Evolutionary conservation across 2,888 invertebrate species (phyloP), one percentile per base, ranked within the genome.

Genomic region (Electrophaes corylata): DNA sequence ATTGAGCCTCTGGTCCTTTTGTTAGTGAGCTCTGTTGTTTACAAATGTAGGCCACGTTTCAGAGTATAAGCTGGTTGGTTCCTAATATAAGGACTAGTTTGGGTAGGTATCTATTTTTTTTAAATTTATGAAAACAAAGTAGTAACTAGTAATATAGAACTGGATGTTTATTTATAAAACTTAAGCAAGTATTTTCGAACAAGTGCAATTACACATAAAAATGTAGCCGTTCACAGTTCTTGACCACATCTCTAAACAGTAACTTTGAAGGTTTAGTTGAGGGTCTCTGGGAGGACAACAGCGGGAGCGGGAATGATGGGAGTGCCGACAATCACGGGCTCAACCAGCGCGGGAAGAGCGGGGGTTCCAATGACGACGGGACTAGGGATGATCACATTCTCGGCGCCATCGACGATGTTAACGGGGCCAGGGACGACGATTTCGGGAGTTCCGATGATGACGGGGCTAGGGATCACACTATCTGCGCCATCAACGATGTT

Each of bases 181-280:
- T 63, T 48, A 11, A 53, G 18, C 2, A 65, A 59, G 64, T 53
- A 50, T 64, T 50, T 40, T 39, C n/a, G 57, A 62, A 63, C 46
- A 45, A 29, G 45, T 54, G 10, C 10, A 19, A 19, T 33, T 44
- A 59, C 48, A 53, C 39, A 51, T 8, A 6, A n/a, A 43, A 43
- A 29, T 44, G 48, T 48, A 35, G 45, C 18, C 45, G 53, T 59
- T 62, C 57, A 41, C 57, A 66, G 62, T 60, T 64, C 64, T 52
- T 23, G 18, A 18, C 29, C 41, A 31, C 35, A 45, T n/a, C 50
- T 45, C 39, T 4, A 31, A 20, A 49, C 19, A 43, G 19, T 16
- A 52, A 23, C 12, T 6, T 45, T 44, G 6, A n/a, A 11, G 37
- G 44, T 40, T 62, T 62, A 74, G 65, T 74, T 74, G 18, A 74